These are phyloP conservation scores for Muscicapa comitata DNA, from an alignment of 2,797 vertebrate species.

Conservation along the genomic window DNA sequence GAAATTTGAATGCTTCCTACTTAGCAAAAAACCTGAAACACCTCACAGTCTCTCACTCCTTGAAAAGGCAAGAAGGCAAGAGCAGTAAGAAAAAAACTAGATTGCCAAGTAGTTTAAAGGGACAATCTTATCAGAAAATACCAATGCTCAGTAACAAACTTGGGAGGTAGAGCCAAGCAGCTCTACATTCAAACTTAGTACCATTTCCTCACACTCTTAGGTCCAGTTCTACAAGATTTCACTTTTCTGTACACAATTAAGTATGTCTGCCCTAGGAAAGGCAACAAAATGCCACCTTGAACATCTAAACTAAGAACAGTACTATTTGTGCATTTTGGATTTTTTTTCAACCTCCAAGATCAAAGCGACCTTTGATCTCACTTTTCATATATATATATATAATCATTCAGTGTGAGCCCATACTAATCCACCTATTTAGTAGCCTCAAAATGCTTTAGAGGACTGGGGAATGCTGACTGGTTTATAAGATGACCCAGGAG, in stretches of 20 bases:
- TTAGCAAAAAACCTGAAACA: background rate
- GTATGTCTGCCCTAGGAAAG: background rate
- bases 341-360: background rate
- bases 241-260: background rate
- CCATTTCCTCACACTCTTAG: background rate
- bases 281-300: background rate
- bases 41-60: background rate
- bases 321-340: background rate
- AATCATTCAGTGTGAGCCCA: background rate
- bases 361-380: background rate
- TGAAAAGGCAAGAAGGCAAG: background rate
- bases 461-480: background rate
- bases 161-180: background rate
- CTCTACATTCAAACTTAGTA: background rate
- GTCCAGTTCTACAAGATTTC: background rate
- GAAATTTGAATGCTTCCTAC: background rate
- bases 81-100: background rate
- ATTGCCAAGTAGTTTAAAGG: background rate
- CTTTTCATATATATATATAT: background rate
- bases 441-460: background rate
- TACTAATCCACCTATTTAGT: background rate
- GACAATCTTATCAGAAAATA: background rate
- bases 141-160: background rate
- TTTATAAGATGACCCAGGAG: background rate
- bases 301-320: background rate